These are phyloP conservation scores for Cherax destructor DNA, from an alignment of 1,140 invertebrate genomes.

Conservation along the genomic window DNA sequence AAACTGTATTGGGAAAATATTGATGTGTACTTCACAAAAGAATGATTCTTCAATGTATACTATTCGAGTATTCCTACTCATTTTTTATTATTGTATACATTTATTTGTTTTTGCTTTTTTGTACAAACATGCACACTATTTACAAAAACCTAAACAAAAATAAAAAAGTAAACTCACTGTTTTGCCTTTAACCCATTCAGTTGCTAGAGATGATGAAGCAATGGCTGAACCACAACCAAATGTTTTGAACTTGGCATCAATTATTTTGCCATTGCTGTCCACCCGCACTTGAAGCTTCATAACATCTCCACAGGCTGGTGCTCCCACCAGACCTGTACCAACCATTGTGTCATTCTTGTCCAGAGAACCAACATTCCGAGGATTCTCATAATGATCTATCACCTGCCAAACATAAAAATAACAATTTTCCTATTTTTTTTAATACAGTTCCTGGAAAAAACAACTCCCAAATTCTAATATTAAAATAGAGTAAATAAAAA, in stretches of 20 bases:
- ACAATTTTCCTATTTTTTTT: neutral
- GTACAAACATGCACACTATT: no score
- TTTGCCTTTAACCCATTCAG: constrained; percentile 99
- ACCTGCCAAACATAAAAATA: constrained; percentile 81
- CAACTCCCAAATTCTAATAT: no score
- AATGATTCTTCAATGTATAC: no score
- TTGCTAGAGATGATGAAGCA: constrained; percentile 98
- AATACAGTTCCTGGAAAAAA: neutral
- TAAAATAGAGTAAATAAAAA: no score
- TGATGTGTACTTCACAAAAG: no score
- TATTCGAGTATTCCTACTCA: no score
- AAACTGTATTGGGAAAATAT: no score
- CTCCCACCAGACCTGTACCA: constrained; percentile 98
- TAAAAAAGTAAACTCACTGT: constrained; percentile 80
- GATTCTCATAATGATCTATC: constrained; percentile 99
- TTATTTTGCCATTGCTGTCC: constrained; percentile 96
- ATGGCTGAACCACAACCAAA: constrained; percentile 99
- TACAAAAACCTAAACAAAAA: no score
- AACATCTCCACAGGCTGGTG: constrained; percentile 99
- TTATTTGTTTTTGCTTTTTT: no score
- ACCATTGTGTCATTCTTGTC: constrained; percentile 96
- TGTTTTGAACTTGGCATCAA: constrained; percentile 99
- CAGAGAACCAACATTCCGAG: constrained; percentile 97
- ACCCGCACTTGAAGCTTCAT: constrained; percentile 99
- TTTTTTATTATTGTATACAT: no score